These are phyloP conservation scores for Grallaria varia DNA, from an alignment of 2,113 vertebrate genomes.

Conservation along the genomic window DNA sequence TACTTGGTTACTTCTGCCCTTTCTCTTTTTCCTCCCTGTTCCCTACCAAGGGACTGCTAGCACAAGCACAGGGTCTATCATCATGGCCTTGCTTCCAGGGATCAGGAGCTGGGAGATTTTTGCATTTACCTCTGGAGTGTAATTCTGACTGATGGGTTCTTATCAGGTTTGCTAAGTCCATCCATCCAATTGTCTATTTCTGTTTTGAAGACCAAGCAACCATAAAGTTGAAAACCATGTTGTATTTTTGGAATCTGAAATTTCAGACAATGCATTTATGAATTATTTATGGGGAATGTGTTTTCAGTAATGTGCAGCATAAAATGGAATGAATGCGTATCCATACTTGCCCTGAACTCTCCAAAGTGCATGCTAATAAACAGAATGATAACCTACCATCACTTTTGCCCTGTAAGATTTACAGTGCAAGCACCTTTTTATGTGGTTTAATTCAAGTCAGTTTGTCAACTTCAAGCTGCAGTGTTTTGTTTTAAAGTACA, in stretches of 20 bases:
- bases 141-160: constrained; percentile 48
- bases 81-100: neutral
- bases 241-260: constrained; percentile 66
- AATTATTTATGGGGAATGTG: constrained; percentile 70
- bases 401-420: constrained; percentile 53
- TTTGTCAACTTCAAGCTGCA: constrained; percentile 38
- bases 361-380: constrained; percentile 62
- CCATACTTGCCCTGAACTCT: constrained; percentile 63
- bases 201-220: constrained; percentile 50
- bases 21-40: neutral
- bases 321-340: constrained; percentile 64
- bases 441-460: constrained; percentile 54
- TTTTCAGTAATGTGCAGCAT: constrained; percentile 60
- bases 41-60: neutral
- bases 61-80: neutral
- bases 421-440: constrained; percentile 54
- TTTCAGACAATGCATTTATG: constrained; percentile 63
- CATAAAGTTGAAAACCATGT: constrained; percentile 51
- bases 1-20: neutral
- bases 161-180: constrained; percentile 50
- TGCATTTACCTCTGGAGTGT: constrained; percentile 15
- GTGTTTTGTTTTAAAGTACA: constrained; percentile 39
- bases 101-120: neutral
- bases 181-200: constrained; percentile 55
- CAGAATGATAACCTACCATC: constrained; percentile 49